Percentiles rank a stretch among this genome's conserved stretches.
Conservation (phyloP, 2,113 vertebrate species). For the Anser cygnoides region DNA sequence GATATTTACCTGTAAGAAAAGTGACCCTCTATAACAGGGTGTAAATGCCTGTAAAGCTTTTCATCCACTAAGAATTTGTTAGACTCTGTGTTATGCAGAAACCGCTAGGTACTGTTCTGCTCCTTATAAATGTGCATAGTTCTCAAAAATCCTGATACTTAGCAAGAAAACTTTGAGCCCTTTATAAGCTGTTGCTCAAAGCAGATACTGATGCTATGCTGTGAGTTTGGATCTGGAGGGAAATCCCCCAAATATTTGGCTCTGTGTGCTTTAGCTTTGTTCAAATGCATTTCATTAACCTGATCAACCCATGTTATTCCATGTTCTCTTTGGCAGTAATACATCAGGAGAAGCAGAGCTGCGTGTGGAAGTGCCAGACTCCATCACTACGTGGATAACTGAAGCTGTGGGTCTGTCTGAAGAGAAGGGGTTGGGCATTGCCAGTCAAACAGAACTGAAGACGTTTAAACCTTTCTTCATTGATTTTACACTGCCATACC, state of each 20-base stretch:
- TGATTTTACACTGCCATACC: constrained; percentile 88
- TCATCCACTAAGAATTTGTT: neutral
- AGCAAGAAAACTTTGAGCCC: neutral
- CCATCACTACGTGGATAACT: constrained; percentile 92
- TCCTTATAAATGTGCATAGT: neutral
- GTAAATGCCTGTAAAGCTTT: neutral
- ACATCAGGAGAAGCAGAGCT: constrained; percentile 82
- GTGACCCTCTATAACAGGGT: neutral
- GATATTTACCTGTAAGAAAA: neutral
- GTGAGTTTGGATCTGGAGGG: neutral
- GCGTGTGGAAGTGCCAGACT: constrained; percentile 85
- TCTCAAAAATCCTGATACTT: neutral
- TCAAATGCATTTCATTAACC: neutral
- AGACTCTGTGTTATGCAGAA: neutral
- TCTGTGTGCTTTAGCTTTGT: neutral
- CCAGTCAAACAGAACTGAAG: constrained; percentile 78
- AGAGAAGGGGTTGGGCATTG: constrained; percentile 83
- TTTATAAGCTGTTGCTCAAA: neutral
- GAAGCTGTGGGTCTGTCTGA: constrained; percentile 85
- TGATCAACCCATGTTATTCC: fast-evolving
- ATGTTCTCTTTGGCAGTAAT: constrained; percentile 51
- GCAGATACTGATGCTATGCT: neutral
- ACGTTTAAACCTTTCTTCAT: constrained; percentile 93
- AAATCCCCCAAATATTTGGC: neutral
- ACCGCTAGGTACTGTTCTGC: neutral